A percentile compares a stretch with the other conserved stretches of the same genome.
phyloP scores from a whole-genome alignment of 2,888 invertebrate genomes.

The Drosophila mettleri region DNA sequence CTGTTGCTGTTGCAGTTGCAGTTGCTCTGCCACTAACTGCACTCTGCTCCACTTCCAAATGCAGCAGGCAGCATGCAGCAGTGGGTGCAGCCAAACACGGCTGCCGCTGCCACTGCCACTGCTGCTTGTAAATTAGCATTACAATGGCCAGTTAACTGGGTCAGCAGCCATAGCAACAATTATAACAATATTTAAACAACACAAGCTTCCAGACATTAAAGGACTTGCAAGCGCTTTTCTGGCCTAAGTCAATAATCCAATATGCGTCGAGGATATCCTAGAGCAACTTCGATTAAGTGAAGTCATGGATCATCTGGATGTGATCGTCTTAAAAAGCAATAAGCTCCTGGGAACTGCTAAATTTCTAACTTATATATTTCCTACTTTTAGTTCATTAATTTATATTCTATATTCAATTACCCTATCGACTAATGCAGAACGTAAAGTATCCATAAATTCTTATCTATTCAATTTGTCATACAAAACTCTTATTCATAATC shows the following conservation, averaged over 20 bases:
- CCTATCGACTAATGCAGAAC: too few species aligned
- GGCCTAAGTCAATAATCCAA: too few species aligned
- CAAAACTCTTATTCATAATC: neutral
- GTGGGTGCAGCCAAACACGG: constrained; percentile 12
- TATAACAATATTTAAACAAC: neutral
- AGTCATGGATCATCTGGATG: too few species aligned
- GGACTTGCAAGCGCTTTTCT: constrained; percentile 8
- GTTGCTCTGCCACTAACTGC: constrained; percentile 28
- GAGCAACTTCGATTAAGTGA: neutral
- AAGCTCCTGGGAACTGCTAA: too few species aligned
- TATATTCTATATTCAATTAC: too few species aligned
- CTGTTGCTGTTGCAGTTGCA: constrained; percentile 11
- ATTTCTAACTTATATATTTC: too few species aligned
- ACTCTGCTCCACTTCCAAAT: constrained; percentile 21
- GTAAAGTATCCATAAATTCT: neutral
- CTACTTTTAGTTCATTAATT: too few species aligned
- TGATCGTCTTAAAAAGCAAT: too few species aligned
- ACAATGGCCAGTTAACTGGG: constrained; percentile 67
- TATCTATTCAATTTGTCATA: neutral
- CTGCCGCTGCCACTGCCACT: constrained; percentile 46
- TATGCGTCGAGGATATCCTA: too few species aligned
- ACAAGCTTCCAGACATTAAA: constrained; percentile 6
- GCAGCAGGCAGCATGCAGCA: constrained; percentile 42
- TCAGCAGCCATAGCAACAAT: constrained; percentile 48
- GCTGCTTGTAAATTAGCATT: constrained; percentile 72